Evolutionary conservation across 2,797 vertebrate genomes (phyloP), one percentile per base, ranked within the genome.

Genomic region (Acanthurus leucopareius): DNA sequence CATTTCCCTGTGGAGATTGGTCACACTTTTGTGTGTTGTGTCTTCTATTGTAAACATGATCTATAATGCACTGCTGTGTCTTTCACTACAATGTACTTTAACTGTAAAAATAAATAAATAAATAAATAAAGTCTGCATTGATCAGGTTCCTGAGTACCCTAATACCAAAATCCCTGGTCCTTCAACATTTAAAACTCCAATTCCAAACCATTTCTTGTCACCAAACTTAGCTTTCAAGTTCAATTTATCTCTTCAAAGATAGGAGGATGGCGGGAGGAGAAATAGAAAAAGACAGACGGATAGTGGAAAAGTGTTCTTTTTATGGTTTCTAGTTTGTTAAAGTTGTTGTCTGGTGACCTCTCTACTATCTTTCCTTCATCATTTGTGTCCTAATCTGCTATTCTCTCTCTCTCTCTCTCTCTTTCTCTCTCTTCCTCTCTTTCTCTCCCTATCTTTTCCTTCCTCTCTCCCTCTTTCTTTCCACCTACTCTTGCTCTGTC

Each of bases 201-300:
- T 64, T 68, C 25, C 60, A 66, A 61, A 58, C n/a, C 51, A 44
- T 17, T 53, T 57, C 28, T 52, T 3, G 2, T n/a, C 62, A 19
- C 42, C 56, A 42, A 49, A 72, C 10, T 57, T 7, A 68, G 61
- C 54, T 47, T 59, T 72, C 42, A 13, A 22, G 52, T 28, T 19
- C 17, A 45, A 65, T 86, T 85, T 88, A 81, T 83, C 67, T 72
- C 49, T 8, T 52, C 9, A 28, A 19, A 61, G 75, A 86, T 69
- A 59, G 49, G 16, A 64, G n/a, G 28, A 7, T 54, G 45, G 5
- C 32, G 35, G 52, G 17, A 69, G 44, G 19, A 71, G 45, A 58
- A 40, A 59, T 77, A 73, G 48, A 38, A 22, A 71, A 44, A 82
- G 76, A 74, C 57, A 25, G 58, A 66, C 32, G 5, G 32, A 32